Percentiles rank a stretch among this genome's conserved stretches.
Evolutionary conservation across 2,888 invertebrate species (phyloP).

Genomic region (Furcula furcula): DNA sequence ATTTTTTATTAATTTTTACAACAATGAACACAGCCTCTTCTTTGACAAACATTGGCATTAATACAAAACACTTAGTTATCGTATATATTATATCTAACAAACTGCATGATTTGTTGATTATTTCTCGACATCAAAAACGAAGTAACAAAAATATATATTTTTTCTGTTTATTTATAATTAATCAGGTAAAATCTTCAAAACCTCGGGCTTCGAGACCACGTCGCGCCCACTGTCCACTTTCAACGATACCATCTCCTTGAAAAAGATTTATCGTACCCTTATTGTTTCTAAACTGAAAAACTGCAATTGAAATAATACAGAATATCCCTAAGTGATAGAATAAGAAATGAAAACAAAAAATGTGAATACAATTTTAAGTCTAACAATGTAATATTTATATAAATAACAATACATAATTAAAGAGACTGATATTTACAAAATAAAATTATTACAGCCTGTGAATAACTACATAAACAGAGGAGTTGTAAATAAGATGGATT

Average conservation of each 20-base stretch:
- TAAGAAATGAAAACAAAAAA: slow-evolving; percentile 13
- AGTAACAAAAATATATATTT: slow-evolving; percentile 18
- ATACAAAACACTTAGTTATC: slow-evolving; percentile 34
- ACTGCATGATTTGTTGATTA: slow-evolving; percentile 33
- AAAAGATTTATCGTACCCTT: slow-evolving; percentile 73
- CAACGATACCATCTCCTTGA: slow-evolving; percentile 55
- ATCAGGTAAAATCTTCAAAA: slow-evolving; percentile 45
- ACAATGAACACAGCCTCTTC: slow-evolving; percentile 47
- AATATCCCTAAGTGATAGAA: slow-evolving; percentile 34
- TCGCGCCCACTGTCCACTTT: slow-evolving; percentile 27
- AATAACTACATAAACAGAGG: too few relatives aligned
- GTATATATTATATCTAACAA: slow-evolving; percentile 28
- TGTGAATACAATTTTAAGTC: too few relatives aligned
- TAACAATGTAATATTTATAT: too few relatives aligned
- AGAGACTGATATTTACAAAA: too few relatives aligned
- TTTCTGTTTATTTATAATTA: slow-evolving; percentile 26
- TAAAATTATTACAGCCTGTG: too few relatives aligned
- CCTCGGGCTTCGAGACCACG: slow-evolving; percentile 21
- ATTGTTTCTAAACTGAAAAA: slow-evolving; percentile 75
- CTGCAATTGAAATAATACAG: slow-evolving; percentile 64
- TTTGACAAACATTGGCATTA: slow-evolving; percentile 41
- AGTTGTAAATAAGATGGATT: not conserved
- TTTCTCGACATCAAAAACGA: slow-evolving; percentile 25
- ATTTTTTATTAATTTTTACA: slow-evolving; percentile 37
- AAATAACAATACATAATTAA: too few relatives aligned